phyloP scores from a whole-genome alignment of 2,113 vertebrate species.

The Larimichthys polyactis region DNA sequence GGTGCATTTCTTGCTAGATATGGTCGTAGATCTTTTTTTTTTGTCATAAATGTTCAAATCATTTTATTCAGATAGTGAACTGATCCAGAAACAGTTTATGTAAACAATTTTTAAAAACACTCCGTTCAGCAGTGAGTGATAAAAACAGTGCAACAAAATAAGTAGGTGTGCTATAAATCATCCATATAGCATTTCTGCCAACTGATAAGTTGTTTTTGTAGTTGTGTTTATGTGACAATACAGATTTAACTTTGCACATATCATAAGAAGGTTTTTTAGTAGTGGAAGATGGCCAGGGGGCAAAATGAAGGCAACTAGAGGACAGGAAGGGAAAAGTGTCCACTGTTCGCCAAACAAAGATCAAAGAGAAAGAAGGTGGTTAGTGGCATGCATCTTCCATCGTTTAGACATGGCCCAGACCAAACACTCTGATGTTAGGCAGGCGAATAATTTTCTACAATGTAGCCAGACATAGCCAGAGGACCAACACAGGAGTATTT shows the following conservation, averaged over 20 bases:
- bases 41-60: conserved; percentile 26
- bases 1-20: conserved; percentile 13
- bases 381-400: conserved; percentile 10
- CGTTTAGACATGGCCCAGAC: conserved; percentile 2
- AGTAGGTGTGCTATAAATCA: neutral
- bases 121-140: neutral
- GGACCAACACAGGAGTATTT: conserved; percentile 31
- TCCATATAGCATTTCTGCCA: neutral
- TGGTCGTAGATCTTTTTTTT: neutral
- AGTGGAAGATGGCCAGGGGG: conserved; percentile 14
- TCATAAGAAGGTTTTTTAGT: neutral
- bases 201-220: neutral
- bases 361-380: conserved; percentile 30
- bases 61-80: neutral
- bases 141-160: neutral
- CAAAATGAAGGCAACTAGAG: conserved; percentile 13
- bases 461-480: conserved; percentile 46
- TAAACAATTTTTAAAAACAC: conserved; percentile 3
- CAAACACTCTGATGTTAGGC: conserved; percentile 44
- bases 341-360: conserved; percentile 20
- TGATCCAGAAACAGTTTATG: conserved; percentile 6
- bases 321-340: conserved; percentile 1
- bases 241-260: neutral
- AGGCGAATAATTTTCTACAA: conserved; percentile 51
- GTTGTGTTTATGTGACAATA: neutral